Evolutionary conservation across 2,888 invertebrate genomes (phyloP), one percentile per base, ranked within the genome.

Genomic region (Leptinotarsa rubiginosa): DNA sequence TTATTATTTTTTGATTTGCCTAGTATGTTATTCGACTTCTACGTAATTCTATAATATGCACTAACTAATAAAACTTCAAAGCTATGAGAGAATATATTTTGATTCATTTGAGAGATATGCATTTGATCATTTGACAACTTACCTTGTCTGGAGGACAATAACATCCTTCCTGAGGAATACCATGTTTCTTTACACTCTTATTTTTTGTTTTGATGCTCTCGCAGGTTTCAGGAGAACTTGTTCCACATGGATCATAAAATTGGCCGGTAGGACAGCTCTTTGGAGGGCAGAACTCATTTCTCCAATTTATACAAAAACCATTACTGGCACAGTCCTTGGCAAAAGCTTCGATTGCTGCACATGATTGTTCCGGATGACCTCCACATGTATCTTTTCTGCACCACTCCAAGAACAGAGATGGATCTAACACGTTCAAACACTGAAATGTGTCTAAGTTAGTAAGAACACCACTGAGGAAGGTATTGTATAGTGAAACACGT

Each of bases 61-160:
- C 2, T 0, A 41, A 41, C 41, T 41, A 7, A 31, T 31, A 7
- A 31, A 31, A 31, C 7, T 31, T 31, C 7, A 31, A 31, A 31
- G 31, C 31, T 31, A 31, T 31, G 31, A 7, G 31, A 7, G 7
- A 0, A 0, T 31, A 7, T 31, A 31, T 31, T 31, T 31, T 31
- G 2, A 41, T 41, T 10, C 41, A 41, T 41, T 41, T 41, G 41
- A 41, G 41, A 1, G 3, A 50, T 15, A 50, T 50, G 0, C 50
- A 50, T 16, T 15, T 5, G 41, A 65, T 52, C 15, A 15, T 25
- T 50, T 65, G 15, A 56, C 47, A 47, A 77, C 66, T 76, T 81
- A 93, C 93, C 87, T 92, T 91, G 75, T 93, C 94, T 68, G 91
- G 88, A 0, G 96, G 94, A 87, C 97, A 97, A 90, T 93, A 95